Evolutionary conservation across 2,888 invertebrate species (phyloP).

Genomic region (Crematogaster levior): DNA sequence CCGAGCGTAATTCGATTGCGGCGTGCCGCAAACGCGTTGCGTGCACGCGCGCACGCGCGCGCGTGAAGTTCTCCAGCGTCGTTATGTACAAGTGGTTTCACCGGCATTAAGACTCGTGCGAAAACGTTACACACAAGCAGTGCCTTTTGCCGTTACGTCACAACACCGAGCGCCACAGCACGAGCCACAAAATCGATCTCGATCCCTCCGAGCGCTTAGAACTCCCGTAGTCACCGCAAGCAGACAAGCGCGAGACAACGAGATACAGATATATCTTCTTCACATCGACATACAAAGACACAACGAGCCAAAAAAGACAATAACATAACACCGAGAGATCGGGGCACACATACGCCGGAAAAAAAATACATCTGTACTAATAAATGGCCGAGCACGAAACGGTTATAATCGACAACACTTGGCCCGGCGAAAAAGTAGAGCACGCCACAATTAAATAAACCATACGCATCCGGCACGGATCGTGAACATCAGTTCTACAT

Average conservation of each 20-base stretch:
- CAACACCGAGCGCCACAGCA: slow-evolving; percentile 47
- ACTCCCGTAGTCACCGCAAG: slow-evolving; percentile 56
- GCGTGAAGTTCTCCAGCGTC: slow-evolving; percentile 21
- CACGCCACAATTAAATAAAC: slow-evolving; percentile 29
- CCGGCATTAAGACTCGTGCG: slow-evolving; percentile 24
- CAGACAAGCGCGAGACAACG: slow-evolving; percentile 43
- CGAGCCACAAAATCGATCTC: slow-evolving; percentile 42
- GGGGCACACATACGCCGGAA: slow-evolving; percentile 30
- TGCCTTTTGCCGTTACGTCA: slow-evolving; percentile 37
- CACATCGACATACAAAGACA: slow-evolving; percentile 54
- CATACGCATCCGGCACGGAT: slow-evolving; percentile 32
- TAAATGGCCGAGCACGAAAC: slow-evolving; percentile 36
- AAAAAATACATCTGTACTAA: slow-evolving; percentile 7
- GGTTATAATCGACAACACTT: slow-evolving; percentile 29
- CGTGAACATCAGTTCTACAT: slow-evolving; percentile 56
- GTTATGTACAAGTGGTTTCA: not conserved
- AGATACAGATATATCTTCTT: slow-evolving; percentile 36
- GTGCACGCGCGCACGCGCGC: not conserved
- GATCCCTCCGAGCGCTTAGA: slow-evolving; percentile 49
- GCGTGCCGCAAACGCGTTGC: slow-evolving; percentile 41
- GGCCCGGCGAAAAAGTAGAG: slow-evolving; percentile 22
- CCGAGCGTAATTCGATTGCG: slow-evolving; percentile 24
- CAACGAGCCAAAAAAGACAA: slow-evolving; percentile 39
- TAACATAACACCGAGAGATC: slow-evolving; percentile 47
- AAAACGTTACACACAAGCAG: slow-evolving; percentile 37